Evolutionary conservation across 2,797 vertebrate species (phyloP).

Genomic region (Podarcis lilfordi): DNA sequence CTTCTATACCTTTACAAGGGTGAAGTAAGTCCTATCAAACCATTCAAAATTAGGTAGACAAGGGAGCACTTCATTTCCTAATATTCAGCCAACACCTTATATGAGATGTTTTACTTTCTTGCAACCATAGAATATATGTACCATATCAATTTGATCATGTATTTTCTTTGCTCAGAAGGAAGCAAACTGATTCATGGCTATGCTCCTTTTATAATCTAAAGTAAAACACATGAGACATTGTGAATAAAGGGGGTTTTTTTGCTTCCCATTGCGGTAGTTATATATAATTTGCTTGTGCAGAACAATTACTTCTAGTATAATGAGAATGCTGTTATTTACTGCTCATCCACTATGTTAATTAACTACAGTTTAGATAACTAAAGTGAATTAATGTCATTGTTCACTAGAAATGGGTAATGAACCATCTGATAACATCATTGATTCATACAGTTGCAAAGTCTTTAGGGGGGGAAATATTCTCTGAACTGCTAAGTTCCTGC

Average conservation of each 20-base stretch:
- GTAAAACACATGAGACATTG: fast-evolving
- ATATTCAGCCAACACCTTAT: not conserved
- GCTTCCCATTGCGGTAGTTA: not conserved
- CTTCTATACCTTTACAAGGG: not conserved
- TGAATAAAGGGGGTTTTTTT: not conserved
- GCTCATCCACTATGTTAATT: fast-evolving
- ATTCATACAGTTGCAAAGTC: not conserved
- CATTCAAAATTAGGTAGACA: not conserved
- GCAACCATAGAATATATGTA: not conserved
- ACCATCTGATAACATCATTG: not conserved
- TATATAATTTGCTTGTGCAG: not conserved
- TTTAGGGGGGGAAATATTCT: not conserved
- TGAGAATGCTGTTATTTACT: not conserved
- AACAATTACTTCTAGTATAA: fast-evolving
- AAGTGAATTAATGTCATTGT: not conserved
- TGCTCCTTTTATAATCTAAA: not conserved
- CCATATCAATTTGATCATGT: not conserved
- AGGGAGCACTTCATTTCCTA: not conserved
- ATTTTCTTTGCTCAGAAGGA: not conserved
- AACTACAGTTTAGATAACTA: not conserved
- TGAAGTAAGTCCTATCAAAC: conserved; percentile 4
- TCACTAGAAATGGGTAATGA: conserved; percentile 17
- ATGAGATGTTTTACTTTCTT: not conserved
- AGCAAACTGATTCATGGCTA: not conserved
- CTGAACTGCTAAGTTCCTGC: not conserved